A percentile compares a stretch with the other conserved stretches of the same genome.
phyloP scores from a whole-genome alignment of 2,797 vertebrate species.

The Galago senegalensis region DNA sequence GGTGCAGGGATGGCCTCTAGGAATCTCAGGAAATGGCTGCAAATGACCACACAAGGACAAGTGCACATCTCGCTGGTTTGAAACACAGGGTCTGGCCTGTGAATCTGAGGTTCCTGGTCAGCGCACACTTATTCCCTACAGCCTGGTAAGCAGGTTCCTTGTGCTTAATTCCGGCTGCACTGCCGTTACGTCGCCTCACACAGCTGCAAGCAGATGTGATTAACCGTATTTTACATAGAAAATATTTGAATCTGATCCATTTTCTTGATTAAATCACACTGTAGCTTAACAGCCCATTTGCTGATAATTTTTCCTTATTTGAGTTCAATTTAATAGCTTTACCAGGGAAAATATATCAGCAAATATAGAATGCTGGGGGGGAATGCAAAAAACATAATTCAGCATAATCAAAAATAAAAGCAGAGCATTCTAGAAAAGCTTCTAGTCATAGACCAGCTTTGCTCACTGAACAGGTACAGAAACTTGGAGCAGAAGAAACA shows the following conservation, averaged over 20 bases:
- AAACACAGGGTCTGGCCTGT: neutral
- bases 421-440: neutral
- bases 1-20: neutral
- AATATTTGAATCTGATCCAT: neutral
- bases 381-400: rapidly evolving
- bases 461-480: neutral
- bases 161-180: neutral
- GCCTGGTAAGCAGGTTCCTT: neutral
- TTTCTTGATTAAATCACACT: neutral
- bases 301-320: neutral
- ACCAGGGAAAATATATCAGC: neutral
- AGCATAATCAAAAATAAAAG: rapidly evolving
- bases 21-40: rapidly evolving
- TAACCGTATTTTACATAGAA: neutral
- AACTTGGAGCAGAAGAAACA: neutral
- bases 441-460: neutral
- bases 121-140: rapidly evolving
- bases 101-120: neutral
- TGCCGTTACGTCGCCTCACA: rapidly evolving
- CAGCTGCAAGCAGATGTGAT: neutral
- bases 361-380: neutral
- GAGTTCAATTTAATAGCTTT: constrained; percentile 21
- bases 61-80: rapidly evolving
- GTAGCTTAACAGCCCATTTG: neutral
- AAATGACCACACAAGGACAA: rapidly evolving